phyloP scores from a whole-genome alignment of 2,113 vertebrate species.

The Mirza zaza region DNA sequence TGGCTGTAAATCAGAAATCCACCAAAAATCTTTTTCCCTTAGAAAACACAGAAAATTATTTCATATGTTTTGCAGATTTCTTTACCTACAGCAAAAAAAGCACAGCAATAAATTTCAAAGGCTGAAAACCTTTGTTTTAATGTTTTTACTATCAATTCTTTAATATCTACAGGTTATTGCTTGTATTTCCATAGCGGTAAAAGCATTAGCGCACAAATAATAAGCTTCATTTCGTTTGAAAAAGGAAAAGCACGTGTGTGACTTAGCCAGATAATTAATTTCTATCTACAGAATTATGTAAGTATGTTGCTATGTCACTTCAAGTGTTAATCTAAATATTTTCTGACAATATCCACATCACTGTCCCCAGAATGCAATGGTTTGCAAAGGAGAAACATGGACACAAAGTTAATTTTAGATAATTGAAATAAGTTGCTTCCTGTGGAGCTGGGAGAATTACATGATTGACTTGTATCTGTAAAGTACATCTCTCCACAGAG shows the following conservation, averaged over 20 bases:
- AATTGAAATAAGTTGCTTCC: constrained; percentile 21
- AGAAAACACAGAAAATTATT: constrained; percentile 8
- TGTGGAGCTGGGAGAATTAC: not conserved
- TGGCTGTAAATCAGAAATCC: not conserved
- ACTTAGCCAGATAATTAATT: not conserved
- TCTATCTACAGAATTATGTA: not conserved
- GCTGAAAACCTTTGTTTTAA: not conserved
- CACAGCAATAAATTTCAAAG: not conserved
- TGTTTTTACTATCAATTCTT: not conserved
- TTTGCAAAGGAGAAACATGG: not conserved
- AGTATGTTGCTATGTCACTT: not conserved
- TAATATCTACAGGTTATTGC: not conserved
- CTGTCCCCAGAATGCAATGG: not conserved
- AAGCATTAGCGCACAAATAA: not conserved
- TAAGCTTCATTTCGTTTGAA: not conserved
- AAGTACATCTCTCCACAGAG: not conserved
- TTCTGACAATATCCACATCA: not conserved
- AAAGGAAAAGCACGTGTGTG: not conserved
- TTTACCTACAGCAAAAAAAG: not conserved
- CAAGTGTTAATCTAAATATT: constrained; percentile 30
- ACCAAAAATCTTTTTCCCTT: not conserved
- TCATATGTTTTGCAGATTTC: not conserved
- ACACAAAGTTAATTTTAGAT: not conserved
- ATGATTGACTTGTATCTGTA: not conserved
- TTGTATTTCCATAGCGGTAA: not conserved